Evolutionary conservation across 1,140 invertebrate genomes (phyloP).

Genomic region (Scaptomyza hsui): DNA sequence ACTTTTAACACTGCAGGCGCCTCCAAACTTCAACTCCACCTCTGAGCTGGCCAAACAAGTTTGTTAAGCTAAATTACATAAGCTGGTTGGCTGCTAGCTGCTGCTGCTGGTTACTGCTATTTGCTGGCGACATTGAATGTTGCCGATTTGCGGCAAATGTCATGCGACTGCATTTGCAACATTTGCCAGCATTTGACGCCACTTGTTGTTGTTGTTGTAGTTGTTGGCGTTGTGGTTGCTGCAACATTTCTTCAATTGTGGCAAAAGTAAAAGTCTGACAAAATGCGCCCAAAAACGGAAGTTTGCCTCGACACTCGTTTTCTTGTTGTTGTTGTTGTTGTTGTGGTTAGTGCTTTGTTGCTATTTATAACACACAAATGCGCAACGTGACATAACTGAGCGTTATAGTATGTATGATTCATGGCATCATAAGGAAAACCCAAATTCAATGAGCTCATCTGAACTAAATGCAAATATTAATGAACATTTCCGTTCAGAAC

Average conservation of each 20-base stretch:
- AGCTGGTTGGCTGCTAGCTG: constrained; percentile 27
- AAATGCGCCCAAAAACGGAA: constrained; percentile 60
- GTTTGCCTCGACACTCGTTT: constrained; percentile 30
- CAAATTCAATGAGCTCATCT: constrained; percentile 35
- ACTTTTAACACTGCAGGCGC: not conserved
- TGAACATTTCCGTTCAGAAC: constrained; percentile 8
- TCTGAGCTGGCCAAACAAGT: constrained; percentile 38
- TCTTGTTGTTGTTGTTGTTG: constrained; percentile 15
- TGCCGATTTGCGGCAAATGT: constrained; percentile 71
- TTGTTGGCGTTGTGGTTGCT: constrained; percentile 29
- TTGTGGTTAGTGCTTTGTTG: constrained; percentile 8
- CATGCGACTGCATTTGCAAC: constrained; percentile 62
- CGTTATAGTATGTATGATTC: constrained; percentile 27
- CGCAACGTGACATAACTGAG: constrained; percentile 39
- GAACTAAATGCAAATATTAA: not conserved
- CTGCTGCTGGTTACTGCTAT: not conserved
- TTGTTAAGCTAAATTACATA: constrained; percentile 62
- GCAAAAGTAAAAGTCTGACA: constrained; percentile 70
- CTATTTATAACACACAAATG: constrained; percentile 37
- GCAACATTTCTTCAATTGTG: constrained; percentile 38
- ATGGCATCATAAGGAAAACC: constrained; percentile 41
- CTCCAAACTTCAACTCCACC: not conserved
- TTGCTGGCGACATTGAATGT: constrained; percentile 70
- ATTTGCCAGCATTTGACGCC: constrained; percentile 29
- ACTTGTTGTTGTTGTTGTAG: constrained; percentile 20